A percentile compares a stretch with the other conserved stretches of the same genome.
Evolutionary conservation across 2,113 vertebrate species (phyloP).

Genomic region (Aspiorhynchus laticeps): DNA sequence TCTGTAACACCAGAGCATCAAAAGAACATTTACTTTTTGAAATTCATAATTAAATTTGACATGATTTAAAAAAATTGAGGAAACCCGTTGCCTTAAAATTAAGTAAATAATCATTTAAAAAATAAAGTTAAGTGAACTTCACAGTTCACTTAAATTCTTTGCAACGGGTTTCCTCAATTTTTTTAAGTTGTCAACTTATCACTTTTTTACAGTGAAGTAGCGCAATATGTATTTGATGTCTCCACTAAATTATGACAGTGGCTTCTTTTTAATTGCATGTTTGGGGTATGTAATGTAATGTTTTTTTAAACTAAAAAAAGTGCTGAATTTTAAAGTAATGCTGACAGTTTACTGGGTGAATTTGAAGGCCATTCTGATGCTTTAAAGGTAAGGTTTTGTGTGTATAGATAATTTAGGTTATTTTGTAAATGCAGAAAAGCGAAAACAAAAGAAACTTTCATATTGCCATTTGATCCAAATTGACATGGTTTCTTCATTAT

Average conservation of each 20-base stretch:
- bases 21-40: neutral
- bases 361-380: neutral
- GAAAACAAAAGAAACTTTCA: neutral
- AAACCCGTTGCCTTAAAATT: too few species aligned
- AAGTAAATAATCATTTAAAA: too few species aligned
- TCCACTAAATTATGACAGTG: neutral
- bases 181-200: too few species aligned
- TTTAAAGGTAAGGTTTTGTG: neutral
- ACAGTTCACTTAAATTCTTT: too few species aligned
- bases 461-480: neutral
- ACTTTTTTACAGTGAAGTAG: too few species aligned
- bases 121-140: too few species aligned
- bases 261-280: slow-evolving; percentile 30
- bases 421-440: neutral
- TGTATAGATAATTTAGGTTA: too few species aligned
- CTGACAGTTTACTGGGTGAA: neutral
- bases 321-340: neutral
- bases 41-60: neutral
- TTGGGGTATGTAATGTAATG: neutral
- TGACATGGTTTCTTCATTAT: slow-evolving; percentile 16
- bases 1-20: neutral
- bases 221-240: neutral
- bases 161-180: too few species aligned
- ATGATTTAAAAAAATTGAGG: too few species aligned
- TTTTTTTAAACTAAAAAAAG: neutral